These are phyloP conservation scores for Myrmecobius fasciatus DNA, from an alignment of 2,113 vertebrate genomes.

Conservation along the genomic window DNA sequence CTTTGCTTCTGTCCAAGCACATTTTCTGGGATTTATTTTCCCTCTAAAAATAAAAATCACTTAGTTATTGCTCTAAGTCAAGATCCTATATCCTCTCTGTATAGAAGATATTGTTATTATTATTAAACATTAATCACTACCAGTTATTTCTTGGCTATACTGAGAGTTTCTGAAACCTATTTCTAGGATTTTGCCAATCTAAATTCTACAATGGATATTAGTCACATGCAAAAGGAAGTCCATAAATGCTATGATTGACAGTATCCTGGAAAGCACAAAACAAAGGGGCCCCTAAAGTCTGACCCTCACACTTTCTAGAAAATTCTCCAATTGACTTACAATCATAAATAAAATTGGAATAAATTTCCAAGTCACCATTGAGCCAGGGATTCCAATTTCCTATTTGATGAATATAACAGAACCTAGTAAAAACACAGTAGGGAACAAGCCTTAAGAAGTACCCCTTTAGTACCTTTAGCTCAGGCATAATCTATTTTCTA, in stretches of 20 bases:
- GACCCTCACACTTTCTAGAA: not conserved
- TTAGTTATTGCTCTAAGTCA: not conserved
- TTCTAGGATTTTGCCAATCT: not conserved
- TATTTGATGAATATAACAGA: not conserved
- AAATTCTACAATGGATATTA: not conserved
- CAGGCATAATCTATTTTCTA: not conserved
- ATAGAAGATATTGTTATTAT: not conserved
- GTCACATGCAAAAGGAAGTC: not conserved
- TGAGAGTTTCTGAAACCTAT: not conserved
- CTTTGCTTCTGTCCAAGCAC: not conserved
- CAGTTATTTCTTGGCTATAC: not conserved
- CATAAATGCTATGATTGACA: not conserved
- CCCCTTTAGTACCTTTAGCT: not conserved
- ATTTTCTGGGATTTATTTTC: not conserved
- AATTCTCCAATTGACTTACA: not conserved
- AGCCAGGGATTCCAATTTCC: not conserved
- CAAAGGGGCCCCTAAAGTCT: constrained; percentile 33
- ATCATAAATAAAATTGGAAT: not conserved
- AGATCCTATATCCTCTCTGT: not conserved
- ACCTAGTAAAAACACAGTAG: not conserved
- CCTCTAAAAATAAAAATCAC: not conserved
- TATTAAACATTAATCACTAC: not conserved
- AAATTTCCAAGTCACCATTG: not conserved
- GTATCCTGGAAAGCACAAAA: not conserved
- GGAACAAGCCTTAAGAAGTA: not conserved